Percentiles rank a stretch among this genome's conserved stretches.
phyloP scores from a whole-genome alignment of 2,113 vertebrate species.

The Balaenoptera acutorostrata region DNA sequence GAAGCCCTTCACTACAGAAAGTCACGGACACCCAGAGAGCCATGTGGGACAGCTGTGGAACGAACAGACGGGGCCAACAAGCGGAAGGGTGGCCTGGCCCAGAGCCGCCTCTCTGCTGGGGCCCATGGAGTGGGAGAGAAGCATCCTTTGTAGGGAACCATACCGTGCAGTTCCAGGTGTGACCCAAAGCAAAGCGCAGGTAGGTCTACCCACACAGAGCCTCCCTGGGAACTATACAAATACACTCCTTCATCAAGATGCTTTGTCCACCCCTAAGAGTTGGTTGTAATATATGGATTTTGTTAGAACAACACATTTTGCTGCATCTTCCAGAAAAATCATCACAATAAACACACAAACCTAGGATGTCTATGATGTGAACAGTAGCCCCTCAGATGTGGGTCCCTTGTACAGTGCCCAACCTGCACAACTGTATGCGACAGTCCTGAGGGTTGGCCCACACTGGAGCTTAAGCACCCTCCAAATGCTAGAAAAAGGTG shows the following conservation, averaged over 20 bases:
- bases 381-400: background rate
- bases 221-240: background rate
- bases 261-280: background rate
- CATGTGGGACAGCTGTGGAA: rapidly evolving
- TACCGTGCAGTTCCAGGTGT: background rate
- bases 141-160: background rate
- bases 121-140: background rate
- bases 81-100: rapidly evolving
- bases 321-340: background rate
- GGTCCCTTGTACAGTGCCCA: background rate
- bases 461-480: background rate
- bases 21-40: rapidly evolving
- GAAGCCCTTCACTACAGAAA: background rate
- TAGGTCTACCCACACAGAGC: background rate
- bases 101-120: background rate
- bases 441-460: background rate
- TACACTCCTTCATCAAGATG: background rate
- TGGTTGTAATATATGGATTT: background rate
- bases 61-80: background rate
- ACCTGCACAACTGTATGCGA: background rate
- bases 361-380: background rate
- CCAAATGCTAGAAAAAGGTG: background rate
- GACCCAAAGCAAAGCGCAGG: background rate
- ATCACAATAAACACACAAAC: background rate
- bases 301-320: background rate